phyloP scores from a whole-genome alignment of 1,140 invertebrate species.

The Cydia fagiglandana region DNA sequence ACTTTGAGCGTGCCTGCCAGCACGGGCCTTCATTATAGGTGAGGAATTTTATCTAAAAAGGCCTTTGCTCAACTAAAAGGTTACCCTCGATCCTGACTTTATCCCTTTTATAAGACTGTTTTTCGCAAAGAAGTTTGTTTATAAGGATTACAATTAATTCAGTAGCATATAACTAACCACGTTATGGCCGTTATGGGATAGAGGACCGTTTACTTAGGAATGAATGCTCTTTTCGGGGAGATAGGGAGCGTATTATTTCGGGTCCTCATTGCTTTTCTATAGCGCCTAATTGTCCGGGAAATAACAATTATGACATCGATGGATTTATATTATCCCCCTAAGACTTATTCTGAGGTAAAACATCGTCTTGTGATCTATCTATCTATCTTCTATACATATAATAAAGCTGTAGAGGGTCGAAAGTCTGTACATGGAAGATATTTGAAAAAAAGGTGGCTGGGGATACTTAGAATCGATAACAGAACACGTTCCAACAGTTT shows the following conservation, averaged over 20 bases:
- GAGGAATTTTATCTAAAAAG: conserved; percentile 33
- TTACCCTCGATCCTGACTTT: conserved; percentile 13
- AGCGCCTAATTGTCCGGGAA: not conserved
- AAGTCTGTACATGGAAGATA: too few species aligned
- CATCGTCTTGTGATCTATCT: not conserved
- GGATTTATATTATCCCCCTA: not conserved
- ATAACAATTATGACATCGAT: conserved; percentile 15
- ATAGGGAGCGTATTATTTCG: not conserved
- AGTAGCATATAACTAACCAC: conserved; percentile 7
- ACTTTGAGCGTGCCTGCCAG: conserved; percentile 49
- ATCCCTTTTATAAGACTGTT: conserved; percentile 17
- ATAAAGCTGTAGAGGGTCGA: too few species aligned
- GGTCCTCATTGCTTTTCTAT: not conserved
- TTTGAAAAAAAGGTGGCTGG: too few species aligned
- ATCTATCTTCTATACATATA: too few species aligned
- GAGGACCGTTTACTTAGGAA: conserved; percentile 8
- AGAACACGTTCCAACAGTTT: too few species aligned
- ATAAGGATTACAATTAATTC: not conserved
- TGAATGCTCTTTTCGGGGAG: conserved; percentile 9
- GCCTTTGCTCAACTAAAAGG: conserved; percentile 22
- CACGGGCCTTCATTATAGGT: conserved; percentile 40
- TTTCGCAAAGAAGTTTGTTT: conserved; percentile 13
- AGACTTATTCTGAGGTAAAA: not conserved
- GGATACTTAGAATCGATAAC: too few species aligned
- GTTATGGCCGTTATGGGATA: conserved; percentile 9